phyloP scores from a whole-genome alignment of 2,113 vertebrate genomes.

The Takifugu bimaculatus region DNA sequence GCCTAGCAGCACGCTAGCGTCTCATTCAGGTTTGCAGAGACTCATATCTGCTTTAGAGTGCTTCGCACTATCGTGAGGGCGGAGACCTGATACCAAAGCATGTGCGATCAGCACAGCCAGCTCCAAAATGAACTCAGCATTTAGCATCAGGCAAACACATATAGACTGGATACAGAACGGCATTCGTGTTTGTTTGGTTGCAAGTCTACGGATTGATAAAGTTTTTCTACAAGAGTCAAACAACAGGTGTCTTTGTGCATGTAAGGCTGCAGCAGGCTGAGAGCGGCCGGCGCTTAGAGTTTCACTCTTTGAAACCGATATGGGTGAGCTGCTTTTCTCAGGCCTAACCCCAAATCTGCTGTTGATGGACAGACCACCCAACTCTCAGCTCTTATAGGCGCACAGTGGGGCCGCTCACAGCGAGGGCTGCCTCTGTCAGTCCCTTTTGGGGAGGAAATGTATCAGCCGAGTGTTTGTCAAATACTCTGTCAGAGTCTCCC shows the following conservation, averaged over 20 bases:
- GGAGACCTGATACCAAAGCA: too few species aligned
- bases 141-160: constrained; percentile 30
- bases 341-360: constrained; percentile 74
- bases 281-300: constrained; percentile 66
- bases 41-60: constrained; percentile 24
- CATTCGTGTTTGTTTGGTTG: constrained; percentile 62
- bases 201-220: constrained; percentile 72
- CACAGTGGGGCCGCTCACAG: constrained; percentile 63
- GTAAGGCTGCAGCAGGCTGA: constrained; percentile 57
- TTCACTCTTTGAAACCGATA: constrained; percentile 81
- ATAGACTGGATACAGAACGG: constrained; percentile 44
- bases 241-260: constrained; percentile 82
- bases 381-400: constrained; percentile 68
- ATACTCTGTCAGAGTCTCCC: constrained; percentile 60
- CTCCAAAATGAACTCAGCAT: background rate
- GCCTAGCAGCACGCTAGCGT: background rate
- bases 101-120: background rate
- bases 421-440: constrained; percentile 60
- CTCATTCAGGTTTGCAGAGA: constrained; percentile 13
- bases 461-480: constrained; percentile 66
- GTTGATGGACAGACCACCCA: constrained; percentile 82
- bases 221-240: constrained; percentile 64
- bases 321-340: constrained; percentile 77
- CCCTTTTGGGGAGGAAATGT: constrained; percentile 70
- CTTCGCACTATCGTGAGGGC: background rate